Base-by-base conservation (phyloP, 2,797 vertebrate species). In the Prionace glauca region DNA sequence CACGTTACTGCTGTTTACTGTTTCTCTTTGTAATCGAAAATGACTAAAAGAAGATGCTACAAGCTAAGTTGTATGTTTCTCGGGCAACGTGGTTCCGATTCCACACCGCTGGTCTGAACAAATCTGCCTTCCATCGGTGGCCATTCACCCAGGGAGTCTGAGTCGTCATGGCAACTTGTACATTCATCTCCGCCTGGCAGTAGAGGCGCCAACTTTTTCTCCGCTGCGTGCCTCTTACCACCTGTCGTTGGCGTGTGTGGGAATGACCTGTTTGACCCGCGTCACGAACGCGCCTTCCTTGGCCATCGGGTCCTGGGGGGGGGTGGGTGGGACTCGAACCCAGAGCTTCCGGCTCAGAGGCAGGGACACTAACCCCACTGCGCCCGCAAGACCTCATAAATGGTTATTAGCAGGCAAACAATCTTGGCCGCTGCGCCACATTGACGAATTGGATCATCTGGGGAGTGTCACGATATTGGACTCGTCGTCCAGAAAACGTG, bases 1-100 rank as follows among this genome's bases (percentile, higher is more conserved):
- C 93, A 74, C 62, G 88, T 95, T 60, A 56, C 71, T 95, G 93
- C 71, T 95, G n/a, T 94, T 69, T 94, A 94, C 67, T 41, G 92
- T 36, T 36, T 45, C n/a, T 50, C 71, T 95, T 95, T 45, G 77
- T 14, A 77, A 45, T 95, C 77, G 71, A 95, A 95, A 95, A 77
- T 29, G 41, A 94, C 69, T 74, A 16, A 94, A 94, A 56, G n/a
- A 95, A 74, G 69, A 41, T 94, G 45, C 69, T 3, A 74, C 45
- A 32, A n/a, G 65, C 26, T 91, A 62, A 32, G 32, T 20, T 2
- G 56, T 72, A 45, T 94, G 41, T 77, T 95, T 95, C 93, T 95
- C 93, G 77, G 93, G 93, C 93, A 95, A n/a, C n/a, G 93, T 60
- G 62, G 56, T 18, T 36, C 12, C 20, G 4, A 72, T 77, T 74